Percentiles rank a stretch among this genome's conserved stretches.
Evolutionary conservation across 1,140 invertebrate genomes (phyloP).

Genomic region (Lepidurus arcticus): DNA sequence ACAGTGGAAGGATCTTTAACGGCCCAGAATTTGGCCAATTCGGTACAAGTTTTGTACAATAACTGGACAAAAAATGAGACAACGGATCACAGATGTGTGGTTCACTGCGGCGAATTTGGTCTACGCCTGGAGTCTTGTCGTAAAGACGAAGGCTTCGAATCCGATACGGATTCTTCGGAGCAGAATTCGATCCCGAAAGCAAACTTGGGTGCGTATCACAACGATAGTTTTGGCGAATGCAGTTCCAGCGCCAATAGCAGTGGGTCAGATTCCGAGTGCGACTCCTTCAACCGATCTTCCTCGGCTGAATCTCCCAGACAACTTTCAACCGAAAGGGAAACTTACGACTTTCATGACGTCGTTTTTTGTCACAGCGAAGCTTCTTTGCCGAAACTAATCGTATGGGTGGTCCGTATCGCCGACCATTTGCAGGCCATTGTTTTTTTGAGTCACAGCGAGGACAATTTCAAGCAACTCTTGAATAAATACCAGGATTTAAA

Average conservation of each 20-base stretch:
- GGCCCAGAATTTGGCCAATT: neutral
- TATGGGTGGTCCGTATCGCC: neutral
- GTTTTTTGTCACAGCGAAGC: constrained; percentile 14
- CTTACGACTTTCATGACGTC: neutral
- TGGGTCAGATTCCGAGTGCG: constrained; percentile 13
- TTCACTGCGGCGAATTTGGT: neutral
- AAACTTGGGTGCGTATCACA: neutral
- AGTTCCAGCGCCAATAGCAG: constrained; percentile 13
- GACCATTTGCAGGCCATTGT: constrained; percentile 4
- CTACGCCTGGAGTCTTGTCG: neutral
- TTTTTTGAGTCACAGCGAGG: constrained; percentile 1
- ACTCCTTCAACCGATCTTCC: neutral
- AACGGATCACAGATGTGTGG: neutral
- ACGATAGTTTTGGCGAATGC: neutral
- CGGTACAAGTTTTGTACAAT: neutral
- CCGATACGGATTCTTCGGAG: constrained; percentile 12
- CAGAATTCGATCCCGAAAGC: neutral
- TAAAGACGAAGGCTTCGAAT: constrained; percentile 14
- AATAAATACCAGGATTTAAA: neutral
- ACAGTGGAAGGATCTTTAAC: constrained; percentile 3
- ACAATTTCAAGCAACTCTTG: constrained; percentile 5
- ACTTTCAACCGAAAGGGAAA: neutral
- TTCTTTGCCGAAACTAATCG: constrained; percentile 2
- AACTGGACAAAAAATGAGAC: neutral
- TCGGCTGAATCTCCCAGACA: neutral